Evolutionary conservation across 2,888 invertebrate species (phyloP).

Genomic region (Drosophila villosipedis): DNA sequence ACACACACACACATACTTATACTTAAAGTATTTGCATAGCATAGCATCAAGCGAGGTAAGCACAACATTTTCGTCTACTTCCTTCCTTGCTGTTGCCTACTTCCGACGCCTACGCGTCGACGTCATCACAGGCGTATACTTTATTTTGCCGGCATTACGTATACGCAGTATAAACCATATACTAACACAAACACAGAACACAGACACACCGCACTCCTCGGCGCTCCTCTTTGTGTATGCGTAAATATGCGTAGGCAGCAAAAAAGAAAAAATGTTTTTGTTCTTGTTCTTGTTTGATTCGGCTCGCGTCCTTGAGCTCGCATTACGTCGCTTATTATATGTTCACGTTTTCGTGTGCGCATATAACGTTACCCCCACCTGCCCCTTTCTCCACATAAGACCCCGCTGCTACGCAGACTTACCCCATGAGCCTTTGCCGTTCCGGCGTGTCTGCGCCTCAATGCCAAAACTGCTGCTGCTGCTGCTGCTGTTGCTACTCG

Average conservation of each 20-base stretch:
- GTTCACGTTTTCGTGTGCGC: slow-evolving; percentile 27
- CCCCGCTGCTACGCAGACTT: neutral
- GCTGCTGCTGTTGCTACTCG: slow-evolving; percentile 13
- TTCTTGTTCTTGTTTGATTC: slow-evolving; percentile 28
- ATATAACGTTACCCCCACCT: slow-evolving; percentile 12
- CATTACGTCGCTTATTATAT: slow-evolving; percentile 59
- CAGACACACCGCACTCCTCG: slow-evolving; percentile 3
- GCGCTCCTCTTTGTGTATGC: slow-evolving; percentile 40
- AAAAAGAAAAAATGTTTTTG: slow-evolving; percentile 19
- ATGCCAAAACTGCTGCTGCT: slow-evolving; percentile 13
- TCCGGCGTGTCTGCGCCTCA: slow-evolving; percentile 22
- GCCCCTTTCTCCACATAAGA: neutral
- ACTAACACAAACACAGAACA: slow-evolving; percentile 3
- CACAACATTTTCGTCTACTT: slow-evolving; percentile 36
- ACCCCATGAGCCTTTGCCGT: slow-evolving; percentile 46
- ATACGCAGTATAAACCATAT: slow-evolving; percentile 55
- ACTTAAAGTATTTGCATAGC: slow-evolving; percentile 50
- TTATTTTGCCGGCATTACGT: slow-evolving; percentile 68
- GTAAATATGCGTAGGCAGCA: slow-evolving; percentile 63
- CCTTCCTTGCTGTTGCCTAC: slow-evolving; percentile 61
- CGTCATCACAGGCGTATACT: slow-evolving; percentile 59
- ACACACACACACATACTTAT: neutral
- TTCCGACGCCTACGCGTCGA: slow-evolving; percentile 49
- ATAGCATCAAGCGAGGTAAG: slow-evolving; percentile 39
- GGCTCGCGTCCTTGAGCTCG: slow-evolving; percentile 65